Percentiles rank a stretch among this genome's conserved stretches.
phyloP scores from a whole-genome alignment of 1,140 invertebrate genomes.

The Drosophila murphyi region DNA sequence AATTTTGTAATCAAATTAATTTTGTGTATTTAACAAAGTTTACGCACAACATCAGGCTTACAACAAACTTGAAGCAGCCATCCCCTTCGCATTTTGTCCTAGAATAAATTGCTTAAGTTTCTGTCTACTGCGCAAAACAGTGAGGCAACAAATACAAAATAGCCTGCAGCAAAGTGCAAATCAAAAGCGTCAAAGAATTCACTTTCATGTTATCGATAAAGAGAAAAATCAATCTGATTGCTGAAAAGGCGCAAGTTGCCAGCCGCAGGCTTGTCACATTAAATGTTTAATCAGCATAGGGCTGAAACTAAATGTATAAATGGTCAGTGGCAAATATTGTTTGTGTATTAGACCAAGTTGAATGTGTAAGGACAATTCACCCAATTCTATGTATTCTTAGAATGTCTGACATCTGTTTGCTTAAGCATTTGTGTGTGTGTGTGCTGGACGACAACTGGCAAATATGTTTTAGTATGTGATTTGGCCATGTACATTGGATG shows the following conservation, averaged over 20 bases:
- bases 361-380: constrained; percentile 23
- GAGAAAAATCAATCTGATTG: constrained; percentile 9
- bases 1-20: constrained; percentile 64
- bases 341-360: constrained; percentile 21
- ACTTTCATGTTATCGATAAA: constrained; percentile 37
- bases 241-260: neutral
- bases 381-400: constrained; percentile 14
- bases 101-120: neutral
- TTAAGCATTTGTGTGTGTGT: constrained; percentile 26
- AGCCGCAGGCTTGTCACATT: constrained; percentile 37
- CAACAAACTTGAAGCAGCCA: constrained; percentile 28
- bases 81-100: neutral
- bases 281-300: constrained; percentile 69
- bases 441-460: constrained; percentile 10
- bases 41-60: constrained; percentile 18
- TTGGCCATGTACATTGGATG: constrained; percentile 50
- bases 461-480: constrained; percentile 37
- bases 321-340: constrained; percentile 72
- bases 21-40: constrained; percentile 59
- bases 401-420: constrained; percentile 45
- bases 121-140: neutral
- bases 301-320: constrained; percentile 43
- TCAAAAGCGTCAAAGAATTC: constrained; percentile 46
- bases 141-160: constrained; percentile 10
- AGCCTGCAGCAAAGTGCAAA: constrained; percentile 21